A percentile compares a stretch with the other conserved stretches of the same genome.
These are phyloP conservation scores for Drosophila fungiperda DNA, from an alignment of 2,888 invertebrate genomes.

Conservation along the genomic window DNA sequence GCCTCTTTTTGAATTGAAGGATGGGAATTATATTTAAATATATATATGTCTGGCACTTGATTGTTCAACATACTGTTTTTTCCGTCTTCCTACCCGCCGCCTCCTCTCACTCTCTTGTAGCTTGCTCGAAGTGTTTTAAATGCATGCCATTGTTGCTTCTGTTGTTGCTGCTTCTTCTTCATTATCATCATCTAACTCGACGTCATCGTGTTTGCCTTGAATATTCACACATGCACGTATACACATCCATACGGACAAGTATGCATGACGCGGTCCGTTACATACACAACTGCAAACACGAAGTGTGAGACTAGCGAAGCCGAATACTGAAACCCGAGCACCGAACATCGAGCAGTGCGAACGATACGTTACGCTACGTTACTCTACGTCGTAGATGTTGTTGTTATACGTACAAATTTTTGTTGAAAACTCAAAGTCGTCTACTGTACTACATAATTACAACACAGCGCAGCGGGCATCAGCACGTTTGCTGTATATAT, in stretches of 20 bases:
- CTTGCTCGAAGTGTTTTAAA: conserved; percentile 26
- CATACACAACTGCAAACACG: conserved; percentile 51
- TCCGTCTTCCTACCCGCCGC: background rate
- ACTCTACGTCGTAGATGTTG: conserved; percentile 30
- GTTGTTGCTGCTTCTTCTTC: conserved; percentile 34
- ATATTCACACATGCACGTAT: conserved; percentile 33
- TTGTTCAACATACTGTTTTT: background rate
- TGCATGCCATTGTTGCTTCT: conserved; percentile 56
- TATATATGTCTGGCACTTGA: conserved; percentile 3
- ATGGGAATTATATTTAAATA: conserved; percentile 13
- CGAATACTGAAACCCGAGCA: conserved; percentile 22
- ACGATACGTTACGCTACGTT: conserved; percentile 41
- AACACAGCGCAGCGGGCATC: conserved; percentile 54
- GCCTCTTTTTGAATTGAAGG: background rate
- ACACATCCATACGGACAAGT: conserved; percentile 11
- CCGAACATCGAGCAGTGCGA: conserved; percentile 8
- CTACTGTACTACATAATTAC: conserved; percentile 80
- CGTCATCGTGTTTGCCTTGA: conserved; percentile 75
- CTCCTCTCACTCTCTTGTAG: conserved; percentile 12
- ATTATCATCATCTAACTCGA: conserved; percentile 39
- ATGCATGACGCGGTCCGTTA: conserved; percentile 48
- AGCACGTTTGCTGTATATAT: conserved; percentile 53
- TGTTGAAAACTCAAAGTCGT: conserved; percentile 78
- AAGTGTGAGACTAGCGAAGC: conserved; percentile 31
- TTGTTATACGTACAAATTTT: conserved; percentile 71